Percentiles rank a stretch among this genome's conserved stretches.
These are phyloP conservation scores for Actias luna DNA, from an alignment of 2,888 invertebrate genomes.

Conservation along the genomic window DNA sequence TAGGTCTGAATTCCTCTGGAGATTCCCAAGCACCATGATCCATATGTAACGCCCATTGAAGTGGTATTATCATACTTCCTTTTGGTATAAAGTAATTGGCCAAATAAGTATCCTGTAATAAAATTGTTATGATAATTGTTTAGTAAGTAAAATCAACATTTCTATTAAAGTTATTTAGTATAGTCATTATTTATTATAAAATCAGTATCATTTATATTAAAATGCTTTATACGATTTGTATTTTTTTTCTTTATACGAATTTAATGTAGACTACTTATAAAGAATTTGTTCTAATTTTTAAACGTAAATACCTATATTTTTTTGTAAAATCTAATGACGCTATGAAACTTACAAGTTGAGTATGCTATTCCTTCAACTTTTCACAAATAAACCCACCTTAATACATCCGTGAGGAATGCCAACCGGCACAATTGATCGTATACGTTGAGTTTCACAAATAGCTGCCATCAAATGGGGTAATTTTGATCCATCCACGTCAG, in stretches of 20 bases:
- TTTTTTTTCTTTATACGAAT: no score
- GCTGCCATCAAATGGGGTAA: conserved; percentile 87
- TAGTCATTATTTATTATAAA: no score
- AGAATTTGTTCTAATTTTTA: no score
- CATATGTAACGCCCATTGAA: conserved; percentile 92
- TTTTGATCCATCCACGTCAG: conserved; percentile 77
- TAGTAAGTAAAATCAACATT: neutral
- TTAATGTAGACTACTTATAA: no score
- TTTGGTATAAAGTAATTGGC: conserved; percentile 85
- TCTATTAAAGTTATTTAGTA: no score
- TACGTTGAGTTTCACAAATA: conserved; percentile 89
- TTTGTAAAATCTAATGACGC: neutral
- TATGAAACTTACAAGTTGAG: neutral
- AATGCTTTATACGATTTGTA: no score
- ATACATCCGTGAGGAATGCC: conserved; percentile 92
- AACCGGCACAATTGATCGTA: conserved; percentile 89
- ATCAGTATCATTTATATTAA: no score
- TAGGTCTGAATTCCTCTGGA: conserved; percentile 85
- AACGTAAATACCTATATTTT: neutral
- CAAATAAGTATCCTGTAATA: conserved; percentile 76
- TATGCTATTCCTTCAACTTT: neutral
- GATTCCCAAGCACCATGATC: conserved; percentile 84
- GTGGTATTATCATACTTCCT: conserved; percentile 88
- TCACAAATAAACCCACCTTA: conserved; percentile 43
- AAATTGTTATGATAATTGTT: neutral